A percentile compares a stretch with the other conserved stretches of the same genome.
Evolutionary conservation across 2,113 vertebrate species (phyloP).

Genomic region (Otis tarda): DNA sequence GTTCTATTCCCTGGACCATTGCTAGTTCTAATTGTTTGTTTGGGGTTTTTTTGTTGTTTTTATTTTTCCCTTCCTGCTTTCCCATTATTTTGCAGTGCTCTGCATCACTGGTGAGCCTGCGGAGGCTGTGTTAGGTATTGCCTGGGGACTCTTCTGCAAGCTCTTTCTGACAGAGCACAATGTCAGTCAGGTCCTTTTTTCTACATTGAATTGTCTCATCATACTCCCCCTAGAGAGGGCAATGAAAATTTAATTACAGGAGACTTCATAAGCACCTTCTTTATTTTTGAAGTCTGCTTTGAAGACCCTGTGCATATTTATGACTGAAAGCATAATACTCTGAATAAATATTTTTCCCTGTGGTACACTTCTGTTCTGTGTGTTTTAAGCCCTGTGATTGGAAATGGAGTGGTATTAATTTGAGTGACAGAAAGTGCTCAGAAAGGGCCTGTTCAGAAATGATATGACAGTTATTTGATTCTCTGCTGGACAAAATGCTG

Average conservation of each 20-base stretch:
- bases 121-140: neutral
- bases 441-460: neutral
- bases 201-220: neutral
- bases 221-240: neutral
- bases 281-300: neutral
- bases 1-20: neutral
- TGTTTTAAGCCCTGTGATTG: neutral
- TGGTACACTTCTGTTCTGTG: neutral
- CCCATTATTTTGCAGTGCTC: neutral
- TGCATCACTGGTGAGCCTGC: neutral
- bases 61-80: neutral
- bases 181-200: neutral
- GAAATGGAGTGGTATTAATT: neutral
- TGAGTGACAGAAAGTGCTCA: neutral
- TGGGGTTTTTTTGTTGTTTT: neutral
- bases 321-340: neutral
- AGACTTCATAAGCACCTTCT: neutral
- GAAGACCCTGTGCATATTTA: neutral
- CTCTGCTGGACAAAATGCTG: neutral
- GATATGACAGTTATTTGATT: constrained; percentile 15
- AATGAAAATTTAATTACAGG: constrained; percentile 22
- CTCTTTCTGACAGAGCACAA: neutral
- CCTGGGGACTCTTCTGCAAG: neutral
- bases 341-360: neutral
- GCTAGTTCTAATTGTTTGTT: neutral